Evolutionary conservation across 2,888 invertebrate genomes (phyloP).

Genomic region (Diaperis boleti): DNA sequence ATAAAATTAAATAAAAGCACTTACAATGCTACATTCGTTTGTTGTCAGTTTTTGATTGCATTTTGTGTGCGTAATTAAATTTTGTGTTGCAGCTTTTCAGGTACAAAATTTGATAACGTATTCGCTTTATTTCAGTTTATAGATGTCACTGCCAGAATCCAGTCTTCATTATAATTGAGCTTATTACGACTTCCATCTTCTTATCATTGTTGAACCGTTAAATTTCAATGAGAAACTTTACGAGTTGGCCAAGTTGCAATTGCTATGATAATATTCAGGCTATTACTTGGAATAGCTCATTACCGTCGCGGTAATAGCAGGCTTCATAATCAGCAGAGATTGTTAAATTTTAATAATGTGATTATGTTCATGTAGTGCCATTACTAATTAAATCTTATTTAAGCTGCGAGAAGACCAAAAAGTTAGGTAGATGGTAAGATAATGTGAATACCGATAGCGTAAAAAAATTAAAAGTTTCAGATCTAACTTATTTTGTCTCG

Average conservation of each 20-base stretch:
- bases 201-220: constrained; percentile 32
- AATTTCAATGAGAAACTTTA: constrained; percentile 34
- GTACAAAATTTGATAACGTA: not conserved
- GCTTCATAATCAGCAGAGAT: constrained; percentile 30
- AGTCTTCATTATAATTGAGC: not conserved
- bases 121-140: constrained; percentile 10
- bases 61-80: constrained; percentile 1
- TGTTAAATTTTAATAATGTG: constrained; percentile 33
- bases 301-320: constrained; percentile 20
- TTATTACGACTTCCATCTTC: constrained; percentile 25
- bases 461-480: constrained; percentile 30
- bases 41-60: constrained; percentile 1
- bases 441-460: too few relatives aligned
- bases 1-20: too few relatives aligned
- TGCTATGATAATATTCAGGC: constrained; percentile 28
- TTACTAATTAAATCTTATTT: constrained; percentile 28
- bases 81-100: not conserved
- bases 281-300: constrained; percentile 31
- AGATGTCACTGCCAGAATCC: constrained; percentile 5
- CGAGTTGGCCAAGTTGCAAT: constrained; percentile 26
- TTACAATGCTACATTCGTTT: constrained; percentile 11
- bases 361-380: constrained; percentile 18
- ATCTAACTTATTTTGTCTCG: not conserved
- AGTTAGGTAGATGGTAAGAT: too few relatives aligned
- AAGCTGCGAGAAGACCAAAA: not conserved